A percentile compares a stretch with the other conserved stretches of the same genome.
phyloP scores from a whole-genome alignment of 2,797 vertebrate species.

The Manis javanica region DNA sequence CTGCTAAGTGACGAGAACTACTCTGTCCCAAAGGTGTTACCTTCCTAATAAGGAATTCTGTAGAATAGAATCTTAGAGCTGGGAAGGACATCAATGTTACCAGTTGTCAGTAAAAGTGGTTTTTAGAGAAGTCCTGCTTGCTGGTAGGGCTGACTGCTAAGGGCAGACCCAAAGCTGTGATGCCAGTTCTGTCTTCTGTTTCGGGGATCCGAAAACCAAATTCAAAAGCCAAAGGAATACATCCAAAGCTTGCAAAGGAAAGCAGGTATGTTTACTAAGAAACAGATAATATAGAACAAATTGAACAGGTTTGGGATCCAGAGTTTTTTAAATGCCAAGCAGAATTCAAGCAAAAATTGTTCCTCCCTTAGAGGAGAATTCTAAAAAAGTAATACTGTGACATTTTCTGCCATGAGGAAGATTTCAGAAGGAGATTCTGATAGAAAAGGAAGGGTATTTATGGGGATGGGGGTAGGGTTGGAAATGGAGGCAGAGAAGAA shows the following conservation, averaged over 20 bases:
- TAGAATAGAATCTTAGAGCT: constrained; percentile 24
- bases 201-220: neutral
- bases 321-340: neutral
- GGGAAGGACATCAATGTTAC: neutral
- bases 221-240: neutral
- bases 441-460: neutral
- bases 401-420: constrained; percentile 8
- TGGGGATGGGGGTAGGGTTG: no score
- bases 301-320: neutral
- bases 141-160: neutral
- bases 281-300: neutral
- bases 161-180: neutral
- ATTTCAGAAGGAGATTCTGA: constrained; percentile 33
- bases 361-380: constrained; percentile 1
- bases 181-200: neutral
- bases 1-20: neutral
- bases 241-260: neutral
- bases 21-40: neutral
- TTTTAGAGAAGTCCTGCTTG: neutral
- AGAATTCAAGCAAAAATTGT: constrained; percentile 16
- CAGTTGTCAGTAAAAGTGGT: neutral
- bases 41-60: neutral
- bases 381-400: neutral
- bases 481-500: neutral
- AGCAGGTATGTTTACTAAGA: neutral